phyloP scores from a whole-genome alignment of 1,140 invertebrate genomes.

The Zeugodacus cucurbitae region DNA sequence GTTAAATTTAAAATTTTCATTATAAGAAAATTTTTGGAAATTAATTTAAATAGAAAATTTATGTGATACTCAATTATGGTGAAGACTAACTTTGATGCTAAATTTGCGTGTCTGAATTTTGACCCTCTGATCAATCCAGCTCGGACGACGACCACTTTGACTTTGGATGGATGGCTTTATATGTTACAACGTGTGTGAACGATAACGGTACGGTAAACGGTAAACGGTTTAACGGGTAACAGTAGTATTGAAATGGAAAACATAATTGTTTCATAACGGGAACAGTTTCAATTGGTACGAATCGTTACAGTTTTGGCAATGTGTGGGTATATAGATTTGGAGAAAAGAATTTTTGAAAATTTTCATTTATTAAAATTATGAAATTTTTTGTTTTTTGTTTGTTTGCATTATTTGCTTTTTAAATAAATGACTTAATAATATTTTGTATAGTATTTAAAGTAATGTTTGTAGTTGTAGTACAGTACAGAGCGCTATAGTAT shows the following conservation, averaged over 20 bases:
- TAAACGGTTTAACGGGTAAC: background rate
- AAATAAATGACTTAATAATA: background rate
- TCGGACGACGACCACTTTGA: slow-evolving; percentile 65
- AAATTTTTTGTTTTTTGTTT: background rate
- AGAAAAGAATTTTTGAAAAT: slow-evolving; percentile 40
- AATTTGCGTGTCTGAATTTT: slow-evolving; percentile 67
- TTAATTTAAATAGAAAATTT: slow-evolving; percentile 38
- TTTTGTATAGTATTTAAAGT: background rate
- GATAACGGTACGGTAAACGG: slow-evolving; percentile 14
- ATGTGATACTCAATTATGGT: slow-evolving; percentile 49
- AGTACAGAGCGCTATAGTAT: background rate
- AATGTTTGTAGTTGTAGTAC: background rate
- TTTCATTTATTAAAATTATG: slow-evolving; percentile 2
- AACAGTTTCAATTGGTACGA: slow-evolving; percentile 7
- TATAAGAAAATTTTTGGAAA: slow-evolving; percentile 44
- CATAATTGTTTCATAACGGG: slow-evolving; percentile 34
- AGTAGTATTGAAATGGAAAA: slow-evolving; percentile 1
- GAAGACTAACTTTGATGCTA: slow-evolving; percentile 67
- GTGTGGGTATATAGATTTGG: background rate
- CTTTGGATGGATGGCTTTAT: slow-evolving; percentile 61
- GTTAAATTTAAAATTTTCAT: background rate
- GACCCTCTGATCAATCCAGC: slow-evolving; percentile 67
- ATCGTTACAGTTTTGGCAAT: slow-evolving; percentile 2
- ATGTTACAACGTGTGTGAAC: slow-evolving; percentile 39
- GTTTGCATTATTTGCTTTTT: slow-evolving; percentile 3